These are phyloP conservation scores for Rhorus exstirpatorius DNA, from an alignment of 2,888 invertebrate species.

Conservation along the genomic window DNA sequence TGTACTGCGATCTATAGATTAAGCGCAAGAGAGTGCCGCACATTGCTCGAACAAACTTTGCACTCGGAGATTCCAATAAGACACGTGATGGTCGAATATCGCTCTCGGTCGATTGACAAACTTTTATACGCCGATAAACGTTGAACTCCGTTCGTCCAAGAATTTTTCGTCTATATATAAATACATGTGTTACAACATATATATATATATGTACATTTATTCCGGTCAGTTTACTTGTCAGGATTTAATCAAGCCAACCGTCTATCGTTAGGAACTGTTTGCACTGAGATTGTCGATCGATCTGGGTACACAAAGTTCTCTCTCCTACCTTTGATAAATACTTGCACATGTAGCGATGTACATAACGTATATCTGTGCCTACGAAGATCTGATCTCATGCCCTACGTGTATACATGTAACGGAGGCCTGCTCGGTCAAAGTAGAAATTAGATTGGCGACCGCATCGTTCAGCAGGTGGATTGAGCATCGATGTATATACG, in stretches of 20 bases:
- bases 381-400: slow-evolving; percentile 45
- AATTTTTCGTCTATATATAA: neutral
- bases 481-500: neutral
- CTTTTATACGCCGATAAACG: slow-evolving; percentile 44
- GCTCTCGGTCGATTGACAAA: slow-evolving; percentile 25
- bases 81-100: slow-evolving; percentile 36
- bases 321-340: neutral
- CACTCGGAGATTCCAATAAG: slow-evolving; percentile 40
- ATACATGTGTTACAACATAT: neutral
- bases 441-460: slow-evolving; percentile 61
- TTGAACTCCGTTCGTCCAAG: slow-evolving; percentile 12
- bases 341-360: neutral
- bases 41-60: slow-evolving; percentile 31
- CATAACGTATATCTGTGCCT: slow-evolving; percentile 7
- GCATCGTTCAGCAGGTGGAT: slow-evolving; percentile 27
- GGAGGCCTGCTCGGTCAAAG: slow-evolving; percentile 50
- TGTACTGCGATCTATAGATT: neutral
- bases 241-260: slow-evolving; percentile 55
- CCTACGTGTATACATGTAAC: slow-evolving; percentile 23
- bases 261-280: slow-evolving; percentile 57
- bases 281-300: slow-evolving; percentile 51
- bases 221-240: slow-evolving; percentile 36
- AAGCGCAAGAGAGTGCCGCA: slow-evolving; percentile 2
- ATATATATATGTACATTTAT: slow-evolving; percentile 5
- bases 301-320: slow-evolving; percentile 37